A percentile compares a stretch with the other conserved stretches of the same genome.
These are phyloP conservation scores for Hybognathus amarus DNA, from an alignment of 2,797 vertebrate genomes.

Conservation along the genomic window DNA sequence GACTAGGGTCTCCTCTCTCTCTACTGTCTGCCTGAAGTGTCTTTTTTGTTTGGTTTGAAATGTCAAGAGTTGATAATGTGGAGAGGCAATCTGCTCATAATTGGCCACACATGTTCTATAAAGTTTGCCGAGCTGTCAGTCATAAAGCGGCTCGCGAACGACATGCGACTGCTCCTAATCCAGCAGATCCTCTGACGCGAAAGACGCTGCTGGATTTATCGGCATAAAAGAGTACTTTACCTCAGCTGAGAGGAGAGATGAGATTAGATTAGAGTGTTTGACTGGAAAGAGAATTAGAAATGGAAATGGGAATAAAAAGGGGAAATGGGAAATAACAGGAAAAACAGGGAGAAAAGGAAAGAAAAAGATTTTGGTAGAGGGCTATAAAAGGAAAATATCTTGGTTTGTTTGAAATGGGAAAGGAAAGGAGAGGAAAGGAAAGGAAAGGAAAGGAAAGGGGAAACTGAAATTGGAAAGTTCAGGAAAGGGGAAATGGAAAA, in stretches of 20 bases:
- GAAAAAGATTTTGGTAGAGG: not conserved
- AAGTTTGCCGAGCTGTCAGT: slow-evolving; percentile 57
- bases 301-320: not conserved
- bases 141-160: slow-evolving; percentile 36
- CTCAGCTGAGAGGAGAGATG: slow-evolving; percentile 41
- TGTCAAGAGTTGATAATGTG: slow-evolving; percentile 56
- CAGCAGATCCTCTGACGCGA: slow-evolving; percentile 60
- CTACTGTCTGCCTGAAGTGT: slow-evolving; percentile 42
- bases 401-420: not conserved
- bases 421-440: not conserved
- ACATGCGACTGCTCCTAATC: slow-evolving; percentile 44
- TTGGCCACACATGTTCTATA: slow-evolving; percentile 69
- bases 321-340: not conserved
- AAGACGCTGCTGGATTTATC: slow-evolving; percentile 63
- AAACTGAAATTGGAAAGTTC: no score
- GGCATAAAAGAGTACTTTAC: slow-evolving; percentile 57
- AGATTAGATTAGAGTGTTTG: not conserved
- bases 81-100: slow-evolving; percentile 61
- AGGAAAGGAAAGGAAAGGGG: not conserved
- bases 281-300: not conserved
- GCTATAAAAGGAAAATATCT: not conserved
- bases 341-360: not conserved
- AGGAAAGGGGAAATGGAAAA: no score
- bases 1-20: slow-evolving; percentile 37
- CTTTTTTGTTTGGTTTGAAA: slow-evolving; percentile 58